phyloP scores from a whole-genome alignment of 2,113 vertebrate species.

The Zonotrichia leucophrys region DNA sequence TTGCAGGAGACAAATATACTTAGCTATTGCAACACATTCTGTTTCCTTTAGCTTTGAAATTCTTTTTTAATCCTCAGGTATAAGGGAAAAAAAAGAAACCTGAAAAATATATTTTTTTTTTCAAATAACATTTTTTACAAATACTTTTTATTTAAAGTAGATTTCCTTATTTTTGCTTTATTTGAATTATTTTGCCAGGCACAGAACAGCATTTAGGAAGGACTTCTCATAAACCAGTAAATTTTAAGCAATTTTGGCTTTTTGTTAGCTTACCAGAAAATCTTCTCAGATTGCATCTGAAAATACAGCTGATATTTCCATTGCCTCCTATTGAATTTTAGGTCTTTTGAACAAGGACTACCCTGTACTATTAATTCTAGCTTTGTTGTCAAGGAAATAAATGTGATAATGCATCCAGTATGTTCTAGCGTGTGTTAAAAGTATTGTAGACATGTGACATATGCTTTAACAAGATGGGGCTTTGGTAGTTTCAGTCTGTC shows the following conservation, averaged over 20 bases:
- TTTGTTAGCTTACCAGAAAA: neutral
- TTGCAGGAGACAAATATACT: neutral
- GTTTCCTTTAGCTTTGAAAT: neutral
- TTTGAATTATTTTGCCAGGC: neutral
- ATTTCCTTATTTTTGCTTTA: neutral
- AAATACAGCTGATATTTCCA: neutral
- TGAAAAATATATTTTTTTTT: neutral
- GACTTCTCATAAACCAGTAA: neutral
- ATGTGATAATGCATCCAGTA: conserved; percentile 42
- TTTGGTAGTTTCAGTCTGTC: conserved; percentile 17
- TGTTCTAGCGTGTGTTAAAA: conserved; percentile 55
- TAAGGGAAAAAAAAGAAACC: neutral
- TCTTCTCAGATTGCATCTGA: neutral
- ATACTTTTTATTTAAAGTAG: neutral
- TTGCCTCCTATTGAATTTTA: neutral
- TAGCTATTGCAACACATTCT: neutral
- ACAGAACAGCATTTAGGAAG: neutral
- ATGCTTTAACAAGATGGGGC: conserved; percentile 52
- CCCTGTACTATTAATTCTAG: conserved; percentile 12
- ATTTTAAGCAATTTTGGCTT: neutral
- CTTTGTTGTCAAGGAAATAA: conserved; percentile 57
- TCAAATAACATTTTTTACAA: neutral
- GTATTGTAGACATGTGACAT: neutral
- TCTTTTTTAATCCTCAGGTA: neutral
- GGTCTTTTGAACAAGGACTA: neutral